phyloP scores from a whole-genome alignment of 2,888 invertebrate genomes.

The Hetaerina titia region DNA sequence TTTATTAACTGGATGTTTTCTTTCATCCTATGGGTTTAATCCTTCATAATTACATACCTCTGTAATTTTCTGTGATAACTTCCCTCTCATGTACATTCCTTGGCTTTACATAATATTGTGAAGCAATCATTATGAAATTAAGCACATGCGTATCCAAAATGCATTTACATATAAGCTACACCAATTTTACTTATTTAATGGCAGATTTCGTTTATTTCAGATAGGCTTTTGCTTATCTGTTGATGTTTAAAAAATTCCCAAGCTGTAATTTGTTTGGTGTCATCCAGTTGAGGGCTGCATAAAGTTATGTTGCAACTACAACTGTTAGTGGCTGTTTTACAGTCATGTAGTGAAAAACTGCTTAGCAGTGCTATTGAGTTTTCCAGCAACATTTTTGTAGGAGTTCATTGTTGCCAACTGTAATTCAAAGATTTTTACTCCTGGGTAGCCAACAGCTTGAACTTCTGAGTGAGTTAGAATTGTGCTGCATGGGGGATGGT shows the following conservation, averaged over 20 bases:
- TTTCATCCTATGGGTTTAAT: constrained; percentile 66
- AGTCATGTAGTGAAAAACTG: constrained; percentile 23
- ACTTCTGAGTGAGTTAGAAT: constrained; percentile 38
- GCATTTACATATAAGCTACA: constrained; percentile 55
- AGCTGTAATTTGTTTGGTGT: constrained; percentile 52
- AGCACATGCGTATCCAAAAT: constrained; percentile 60
- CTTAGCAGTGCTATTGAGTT: constrained; percentile 2
- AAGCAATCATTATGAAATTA: constrained; percentile 56
- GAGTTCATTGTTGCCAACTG: constrained; percentile 34
- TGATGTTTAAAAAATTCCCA: constrained; percentile 18
- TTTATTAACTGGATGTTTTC: constrained; percentile 63
- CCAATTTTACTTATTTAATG: constrained; percentile 29
- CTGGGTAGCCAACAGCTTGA: constrained; percentile 40
- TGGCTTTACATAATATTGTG: constrained; percentile 57
- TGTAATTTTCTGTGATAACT: constrained; percentile 67
- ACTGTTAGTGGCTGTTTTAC: constrained; percentile 41
- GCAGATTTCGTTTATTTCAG: constrained; percentile 24
- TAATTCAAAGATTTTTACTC: constrained; percentile 34
- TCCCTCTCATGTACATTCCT: constrained; percentile 64
- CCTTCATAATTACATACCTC: constrained; percentile 65
- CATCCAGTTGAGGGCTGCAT: constrained; percentile 30
- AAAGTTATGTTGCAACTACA: constrained; percentile 36
- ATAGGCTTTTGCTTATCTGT: constrained; percentile 47
- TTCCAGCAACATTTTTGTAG: constrained; percentile 37
- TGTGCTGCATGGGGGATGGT: constrained; percentile 33